Base-by-base conservation (phyloP, 2,888 invertebrate species). In the Heliconius erato region DNA sequence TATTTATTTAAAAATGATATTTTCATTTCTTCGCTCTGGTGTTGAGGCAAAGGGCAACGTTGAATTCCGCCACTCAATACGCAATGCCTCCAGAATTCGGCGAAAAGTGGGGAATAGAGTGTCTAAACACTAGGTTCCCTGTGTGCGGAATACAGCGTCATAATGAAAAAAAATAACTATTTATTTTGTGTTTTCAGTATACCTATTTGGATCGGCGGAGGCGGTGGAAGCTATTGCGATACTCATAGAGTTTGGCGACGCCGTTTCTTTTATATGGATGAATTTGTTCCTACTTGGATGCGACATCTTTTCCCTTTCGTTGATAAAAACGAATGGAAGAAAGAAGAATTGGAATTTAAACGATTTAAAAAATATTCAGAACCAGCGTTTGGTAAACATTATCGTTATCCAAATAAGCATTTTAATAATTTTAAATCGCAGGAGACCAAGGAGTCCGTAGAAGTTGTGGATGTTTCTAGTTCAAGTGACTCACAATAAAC, bases 241-340 rank as follows among this genome's bases (percentile, higher is more conserved):
- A 91, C 94, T 0, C 91, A 90, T 82, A 92, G 86, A 85, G 87
- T 91, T 1, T 94, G 94, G 94, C 86, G 85, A 23, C 89, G 91
- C 54, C 88, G 94, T 5, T 94, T 91, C 81, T 91, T 89, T 84
- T 93, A 91, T 84, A 91, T 92, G 91, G 92, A 93, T 71, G 90
- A 91, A 74, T 91, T 93, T 81, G 72, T 94, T 19, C 94, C 94
- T 1, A 80, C 88, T 14, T 94, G 93, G 93, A 28, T 93, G 80
- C 86, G 88, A 69, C 79, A 85, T 0, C 3, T 89, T 0, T 85
- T 94, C 1, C 89, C 91, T 3, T 94, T 86, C 78, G 90, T 94
- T 3, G 86, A 88, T 7, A 83, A 90, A 79, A 86, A 88, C 0
- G 91, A 92, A 65, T 94, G 94, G 94, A 87, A 87, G 12, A 86